Evolutionary conservation across 2,888 invertebrate genomes (phyloP).

Genomic region (Cheilosia grossa): DNA sequence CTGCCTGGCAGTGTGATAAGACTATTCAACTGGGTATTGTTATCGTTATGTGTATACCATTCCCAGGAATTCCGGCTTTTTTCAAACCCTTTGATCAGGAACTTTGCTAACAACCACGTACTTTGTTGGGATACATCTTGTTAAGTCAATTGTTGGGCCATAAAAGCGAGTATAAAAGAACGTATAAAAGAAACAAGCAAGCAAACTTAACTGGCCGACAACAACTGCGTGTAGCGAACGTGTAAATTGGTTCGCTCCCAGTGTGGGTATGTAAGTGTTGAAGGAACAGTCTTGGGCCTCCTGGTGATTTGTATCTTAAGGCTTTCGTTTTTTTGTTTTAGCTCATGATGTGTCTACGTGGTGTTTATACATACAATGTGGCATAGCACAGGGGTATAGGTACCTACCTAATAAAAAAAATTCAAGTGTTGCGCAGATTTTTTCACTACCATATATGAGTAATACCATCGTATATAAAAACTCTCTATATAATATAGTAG

Average conservation of each 20-base stretch:
- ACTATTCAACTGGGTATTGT: conserved; percentile 63
- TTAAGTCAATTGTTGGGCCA: conserved; percentile 67
- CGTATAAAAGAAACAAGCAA: conserved; percentile 4
- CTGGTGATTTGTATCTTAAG: conserved; percentile 14
- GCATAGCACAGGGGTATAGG: background rate
- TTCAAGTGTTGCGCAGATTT: conserved; percentile 18
- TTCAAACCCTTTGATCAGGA: conserved; percentile 61
- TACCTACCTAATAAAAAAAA: background rate
- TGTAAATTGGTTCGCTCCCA: conserved; percentile 38
- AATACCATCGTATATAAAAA: no score
- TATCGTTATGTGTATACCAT: conserved; percentile 53
- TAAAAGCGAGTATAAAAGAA: conserved; percentile 26
- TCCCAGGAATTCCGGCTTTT: conserved; percentile 52
- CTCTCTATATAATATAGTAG: no score
- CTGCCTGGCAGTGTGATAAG: conserved; percentile 50
- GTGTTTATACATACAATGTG: conserved; percentile 15
- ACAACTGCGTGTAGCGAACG: conserved; percentile 62
- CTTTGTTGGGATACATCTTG: conserved; percentile 62
- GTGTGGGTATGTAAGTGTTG: conserved; percentile 8
- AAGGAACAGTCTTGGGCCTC: background rate
- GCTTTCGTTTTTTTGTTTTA: background rate
- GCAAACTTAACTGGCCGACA: conserved; percentile 48
- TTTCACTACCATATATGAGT: background rate
- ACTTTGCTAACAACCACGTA: conserved; percentile 55
- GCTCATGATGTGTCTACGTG: conserved; percentile 1